Conservation (phyloP, 2,113 vertebrate genomes). For the Cranoglanis bouderius region DNA sequence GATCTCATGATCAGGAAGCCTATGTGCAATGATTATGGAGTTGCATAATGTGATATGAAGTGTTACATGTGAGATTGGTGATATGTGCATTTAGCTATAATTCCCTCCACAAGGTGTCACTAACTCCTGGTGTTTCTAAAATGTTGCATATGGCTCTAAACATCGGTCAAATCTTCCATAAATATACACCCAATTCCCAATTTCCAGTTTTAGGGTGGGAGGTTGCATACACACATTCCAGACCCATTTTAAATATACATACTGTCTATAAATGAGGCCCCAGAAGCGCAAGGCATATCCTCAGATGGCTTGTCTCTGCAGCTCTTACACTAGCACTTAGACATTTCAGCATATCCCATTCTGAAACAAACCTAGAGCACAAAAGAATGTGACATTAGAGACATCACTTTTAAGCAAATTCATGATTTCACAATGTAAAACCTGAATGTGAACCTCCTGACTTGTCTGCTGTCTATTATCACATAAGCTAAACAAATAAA, state of each 20-base stretch:
- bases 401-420: background rate
- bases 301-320: background rate
- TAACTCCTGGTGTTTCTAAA: background rate
- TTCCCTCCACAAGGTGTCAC: background rate
- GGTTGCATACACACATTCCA: background rate
- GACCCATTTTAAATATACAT: background rate
- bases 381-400: no score
- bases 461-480: no score
- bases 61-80: background rate
- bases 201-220: background rate
- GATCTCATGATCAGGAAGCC: background rate
- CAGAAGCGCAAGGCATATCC: background rate
- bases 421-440: background rate
- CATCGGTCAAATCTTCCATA: background rate
- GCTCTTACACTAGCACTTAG: no score
- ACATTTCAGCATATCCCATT: no score
- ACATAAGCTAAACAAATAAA: no score
- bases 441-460: no score
- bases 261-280: no score
- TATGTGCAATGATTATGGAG: background rate
- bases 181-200: background rate
- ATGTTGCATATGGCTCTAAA: background rate
- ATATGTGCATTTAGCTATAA: background rate
- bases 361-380: no score
- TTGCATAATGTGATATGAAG: background rate